Evolutionary conservation across 2,113 vertebrate genomes (phyloP).

Genomic region (Megaleporinus macrocephalus): DNA sequence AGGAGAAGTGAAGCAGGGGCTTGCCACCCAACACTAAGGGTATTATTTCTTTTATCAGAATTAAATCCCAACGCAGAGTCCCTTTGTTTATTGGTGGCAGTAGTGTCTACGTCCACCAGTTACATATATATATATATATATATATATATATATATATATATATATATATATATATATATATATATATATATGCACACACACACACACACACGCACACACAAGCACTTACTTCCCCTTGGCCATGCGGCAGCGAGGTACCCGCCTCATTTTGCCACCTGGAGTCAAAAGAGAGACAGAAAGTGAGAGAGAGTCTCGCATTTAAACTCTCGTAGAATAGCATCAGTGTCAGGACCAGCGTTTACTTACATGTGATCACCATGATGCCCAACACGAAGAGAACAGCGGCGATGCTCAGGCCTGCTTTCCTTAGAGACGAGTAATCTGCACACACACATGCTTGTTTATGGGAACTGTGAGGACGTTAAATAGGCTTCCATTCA

Average conservation of each 20-base stretch:
- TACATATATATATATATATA: no score
- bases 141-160: no score
- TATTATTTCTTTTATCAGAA: no score
- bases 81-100: no score
- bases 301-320: background rate
- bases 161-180: no score
- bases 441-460: slow-evolving; percentile 27
- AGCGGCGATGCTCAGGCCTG: slow-evolving; percentile 68
- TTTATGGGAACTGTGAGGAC: no score
- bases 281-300: background rate
- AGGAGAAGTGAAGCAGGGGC: no score
- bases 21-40: no score
- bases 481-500: no score
- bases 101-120: no score
- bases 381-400: slow-evolving; percentile 74
- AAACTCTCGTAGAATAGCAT: background rate
- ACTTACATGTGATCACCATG: slow-evolving; percentile 76
- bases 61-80: no score
- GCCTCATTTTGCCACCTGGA: slow-evolving; percentile 52
- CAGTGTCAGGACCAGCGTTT: slow-evolving; percentile 2
- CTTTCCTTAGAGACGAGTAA: slow-evolving; percentile 2
- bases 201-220: background rate
- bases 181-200: no score
- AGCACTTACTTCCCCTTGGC: slow-evolving; percentile 49
- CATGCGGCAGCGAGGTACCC: slow-evolving; percentile 17